phyloP scores from a whole-genome alignment of 2,888 invertebrate genomes.

The Sipunculus nudus region DNA sequence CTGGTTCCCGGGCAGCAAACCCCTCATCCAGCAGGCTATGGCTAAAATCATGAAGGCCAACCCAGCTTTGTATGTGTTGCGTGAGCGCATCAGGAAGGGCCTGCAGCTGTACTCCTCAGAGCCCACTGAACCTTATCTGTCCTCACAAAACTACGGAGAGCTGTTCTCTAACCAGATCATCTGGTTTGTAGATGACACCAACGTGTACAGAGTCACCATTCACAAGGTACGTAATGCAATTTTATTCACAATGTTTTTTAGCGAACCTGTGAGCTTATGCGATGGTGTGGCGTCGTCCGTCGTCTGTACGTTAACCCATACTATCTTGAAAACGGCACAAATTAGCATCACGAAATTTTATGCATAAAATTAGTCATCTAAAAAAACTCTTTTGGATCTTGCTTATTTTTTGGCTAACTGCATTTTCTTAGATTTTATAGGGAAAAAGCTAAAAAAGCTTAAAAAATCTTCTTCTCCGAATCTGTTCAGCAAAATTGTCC shows the following conservation, averaged over 20 bases:
- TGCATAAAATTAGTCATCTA: no score
- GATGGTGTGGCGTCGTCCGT: no score
- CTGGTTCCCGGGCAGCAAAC: constrained; percentile 99
- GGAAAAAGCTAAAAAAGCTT: no score
- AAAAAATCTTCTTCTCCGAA: no score
- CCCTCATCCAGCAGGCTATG: constrained; percentile 98
- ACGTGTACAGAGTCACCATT: constrained; percentile 98
- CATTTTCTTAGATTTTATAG: no score
- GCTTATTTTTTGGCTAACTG: no score
- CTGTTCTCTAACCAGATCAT: constrained; percentile 99
- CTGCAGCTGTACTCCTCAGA: constrained; percentile 97
- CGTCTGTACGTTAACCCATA: no score
- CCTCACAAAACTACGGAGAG: constrained; percentile 99
- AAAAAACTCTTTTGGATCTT: no score
- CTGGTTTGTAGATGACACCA: constrained; percentile 99
- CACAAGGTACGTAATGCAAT: constrained; percentile 76
- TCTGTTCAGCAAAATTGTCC: no score
- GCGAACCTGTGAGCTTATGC: no score
- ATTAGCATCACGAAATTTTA: no score
- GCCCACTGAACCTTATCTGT: constrained; percentile 98
- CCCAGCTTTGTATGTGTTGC: constrained; percentile 95
- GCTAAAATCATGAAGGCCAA: constrained; percentile 99
- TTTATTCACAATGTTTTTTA: background rate
- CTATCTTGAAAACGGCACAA: no score
- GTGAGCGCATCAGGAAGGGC: constrained; percentile 98